These are phyloP conservation scores for Octodonta nipae DNA, from an alignment of 2,888 invertebrate genomes.

Conservation along the genomic window DNA sequence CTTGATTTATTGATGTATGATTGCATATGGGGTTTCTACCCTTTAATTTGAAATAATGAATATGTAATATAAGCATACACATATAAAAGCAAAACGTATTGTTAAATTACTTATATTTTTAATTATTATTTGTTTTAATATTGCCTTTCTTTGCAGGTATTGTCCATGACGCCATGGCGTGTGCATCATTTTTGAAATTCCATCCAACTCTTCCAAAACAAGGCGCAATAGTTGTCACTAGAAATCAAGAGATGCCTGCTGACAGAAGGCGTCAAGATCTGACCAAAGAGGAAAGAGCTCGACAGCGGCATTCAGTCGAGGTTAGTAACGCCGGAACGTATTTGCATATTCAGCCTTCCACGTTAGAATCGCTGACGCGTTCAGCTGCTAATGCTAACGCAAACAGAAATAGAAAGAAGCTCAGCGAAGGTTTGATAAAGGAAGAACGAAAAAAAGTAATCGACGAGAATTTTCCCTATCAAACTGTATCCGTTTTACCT, in stretches of 20 bases:
- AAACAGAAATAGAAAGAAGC: conserved; percentile 43
- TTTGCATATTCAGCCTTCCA: conserved; percentile 64
- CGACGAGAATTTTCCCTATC: conserved; percentile 31
- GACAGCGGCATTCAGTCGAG: conserved; percentile 79
- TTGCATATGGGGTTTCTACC: too few species aligned
- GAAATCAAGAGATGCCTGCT: conserved; percentile 31
- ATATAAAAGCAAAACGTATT: too few species aligned
- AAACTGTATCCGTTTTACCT: conserved; percentile 64
- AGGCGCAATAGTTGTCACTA: conserved; percentile 61
- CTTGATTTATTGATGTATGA: too few species aligned
- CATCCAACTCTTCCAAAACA: conserved; percentile 75
- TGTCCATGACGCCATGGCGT: conserved; percentile 95
- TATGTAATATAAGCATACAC: too few species aligned
- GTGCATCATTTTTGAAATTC: conserved; percentile 90
- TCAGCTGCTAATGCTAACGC: conserved; percentile 68
- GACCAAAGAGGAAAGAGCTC: conserved; percentile 47
- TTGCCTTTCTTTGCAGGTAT: conserved; percentile 48
- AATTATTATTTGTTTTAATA: too few species aligned
- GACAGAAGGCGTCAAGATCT: conserved; percentile 39
- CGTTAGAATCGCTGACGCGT: conserved; percentile 60
- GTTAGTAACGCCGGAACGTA: conserved; percentile 58
- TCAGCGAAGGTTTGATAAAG: conserved; percentile 38
- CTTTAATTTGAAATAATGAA: too few species aligned
- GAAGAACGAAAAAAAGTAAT: conserved; percentile 37
- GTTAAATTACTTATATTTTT: too few species aligned